Evolutionary conservation across 2,888 invertebrate genomes (phyloP), one percentile per base, ranked within the genome.

Genomic region (Erebia aethiops): DNA sequence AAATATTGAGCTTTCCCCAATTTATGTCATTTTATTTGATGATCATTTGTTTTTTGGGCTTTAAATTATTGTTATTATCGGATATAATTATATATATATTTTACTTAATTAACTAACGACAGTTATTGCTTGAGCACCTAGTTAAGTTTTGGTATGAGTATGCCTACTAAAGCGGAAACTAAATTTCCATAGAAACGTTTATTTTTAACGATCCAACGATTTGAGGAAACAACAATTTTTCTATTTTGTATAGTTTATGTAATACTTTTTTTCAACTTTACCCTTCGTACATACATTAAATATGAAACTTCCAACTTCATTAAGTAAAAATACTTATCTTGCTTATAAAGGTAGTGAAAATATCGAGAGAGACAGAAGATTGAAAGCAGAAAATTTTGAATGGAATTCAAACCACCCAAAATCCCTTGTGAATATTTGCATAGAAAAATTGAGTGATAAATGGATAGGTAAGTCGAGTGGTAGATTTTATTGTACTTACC

Each of bases 341-440:
- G 87, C 90, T 5, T 95, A 94, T 77, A 87, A 87, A 70, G 88
- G 88, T 78, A 82, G 67, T 57, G 80, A 71, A 74, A 83, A 74
- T 77, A 83, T 84, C 41, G 94, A 95, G 84, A 77, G 80, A 4
- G 71, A 79, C 54, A 82, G 95, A 76, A 89, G 86, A 81, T 75
- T 95, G 21, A 84, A 90, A 74, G 80, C 95, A 0, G 95, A 95
- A 85, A 78, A 91, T 73, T 94, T 95, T 75, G 82, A 88, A 41
- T 95, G 94, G 94, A 92, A 94, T 79, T 74, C 75, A 10, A 85
- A 91, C 61, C 87, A 92, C 69, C 91, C 92, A 46, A 93, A 94
- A 74, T 77, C 91, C 7, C 86, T 95, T 54, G 84, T 88, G 11
- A 81, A 84, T 11, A 77, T 93, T 61, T 95, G 95, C 77, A 88